Conservation (phyloP, 1,140 invertebrate species). For the Pseudachorutes palmiensis region DNA sequence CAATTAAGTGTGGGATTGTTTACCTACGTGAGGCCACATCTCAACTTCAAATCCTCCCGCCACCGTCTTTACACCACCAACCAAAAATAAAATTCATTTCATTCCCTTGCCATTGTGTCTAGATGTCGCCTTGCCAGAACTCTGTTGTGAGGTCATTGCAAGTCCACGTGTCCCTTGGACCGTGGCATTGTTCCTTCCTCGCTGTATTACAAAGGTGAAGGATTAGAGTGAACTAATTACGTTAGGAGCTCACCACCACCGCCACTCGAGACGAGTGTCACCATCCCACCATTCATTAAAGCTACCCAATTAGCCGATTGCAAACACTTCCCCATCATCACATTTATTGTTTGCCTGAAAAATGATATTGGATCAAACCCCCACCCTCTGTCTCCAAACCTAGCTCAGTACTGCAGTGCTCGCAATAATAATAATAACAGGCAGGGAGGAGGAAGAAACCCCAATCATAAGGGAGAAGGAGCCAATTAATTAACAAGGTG, state of each 20-base stretch:
- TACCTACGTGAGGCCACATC: conserved; percentile 5
- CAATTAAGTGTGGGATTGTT: conserved; percentile 3
- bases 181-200: too few relatives aligned
- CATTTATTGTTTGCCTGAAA: neutral
- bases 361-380: conserved; percentile 1
- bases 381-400: neutral
- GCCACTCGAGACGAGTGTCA: conserved; percentile 30
- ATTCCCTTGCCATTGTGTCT: too few relatives aligned
- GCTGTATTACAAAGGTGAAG: conserved; percentile 19
- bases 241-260: conserved; percentile 23
- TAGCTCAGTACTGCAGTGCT: neutral
- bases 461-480: too few relatives aligned
- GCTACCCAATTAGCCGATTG: neutral
- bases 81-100: too few relatives aligned
- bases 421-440: conserved; percentile 8
- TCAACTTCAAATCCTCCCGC: neutral
- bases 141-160: too few relatives aligned
- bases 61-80: neutral
- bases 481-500: neutral
- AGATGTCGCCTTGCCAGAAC: too few relatives aligned
- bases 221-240: conserved; percentile 27
- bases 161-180: too few relatives aligned
- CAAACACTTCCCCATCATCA: too few relatives aligned
- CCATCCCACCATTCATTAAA: neutral
- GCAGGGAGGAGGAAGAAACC: neutral